A percentile compares a stretch with the other conserved stretches of the same genome.
Conservation (phyloP, 2,113 vertebrate genomes). For the Gavialis gangeticus region DNA sequence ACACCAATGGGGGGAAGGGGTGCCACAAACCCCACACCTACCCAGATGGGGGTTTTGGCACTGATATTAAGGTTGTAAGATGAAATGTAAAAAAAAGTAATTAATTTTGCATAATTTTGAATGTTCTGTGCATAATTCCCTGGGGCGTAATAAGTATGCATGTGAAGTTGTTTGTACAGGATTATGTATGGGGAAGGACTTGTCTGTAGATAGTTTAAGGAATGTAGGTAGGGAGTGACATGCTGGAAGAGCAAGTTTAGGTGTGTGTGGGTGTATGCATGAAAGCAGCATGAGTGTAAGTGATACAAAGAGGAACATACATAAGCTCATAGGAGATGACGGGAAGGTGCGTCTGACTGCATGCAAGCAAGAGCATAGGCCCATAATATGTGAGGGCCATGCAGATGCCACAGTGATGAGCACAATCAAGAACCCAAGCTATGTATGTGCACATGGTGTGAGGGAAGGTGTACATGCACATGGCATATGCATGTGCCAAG, state of each 20-base stretch:
- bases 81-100: no score
- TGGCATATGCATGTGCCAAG: background rate
- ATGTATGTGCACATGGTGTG: background rate
- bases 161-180: background rate
- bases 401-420: background rate
- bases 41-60: no score
- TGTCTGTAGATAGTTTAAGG: background rate
- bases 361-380: background rate
- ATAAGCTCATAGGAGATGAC: no score
- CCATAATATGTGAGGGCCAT: background rate
- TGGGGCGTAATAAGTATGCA: no score
- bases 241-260: background rate
- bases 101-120: no score
- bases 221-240: background rate
- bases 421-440: conserved; percentile 4
- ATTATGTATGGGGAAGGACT: background rate
- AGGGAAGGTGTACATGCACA: background rate
- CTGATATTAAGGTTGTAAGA: no score
- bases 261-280: background rate
- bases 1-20: no score
- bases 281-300: no score
- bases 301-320: no score
- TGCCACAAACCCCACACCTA: no score
- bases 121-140: no score
- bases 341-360: background rate